These are phyloP conservation scores for Galaxea fascicularis DNA, from an alignment of 92 coral and sea anemone genomes.

Conservation along the genomic window DNA sequence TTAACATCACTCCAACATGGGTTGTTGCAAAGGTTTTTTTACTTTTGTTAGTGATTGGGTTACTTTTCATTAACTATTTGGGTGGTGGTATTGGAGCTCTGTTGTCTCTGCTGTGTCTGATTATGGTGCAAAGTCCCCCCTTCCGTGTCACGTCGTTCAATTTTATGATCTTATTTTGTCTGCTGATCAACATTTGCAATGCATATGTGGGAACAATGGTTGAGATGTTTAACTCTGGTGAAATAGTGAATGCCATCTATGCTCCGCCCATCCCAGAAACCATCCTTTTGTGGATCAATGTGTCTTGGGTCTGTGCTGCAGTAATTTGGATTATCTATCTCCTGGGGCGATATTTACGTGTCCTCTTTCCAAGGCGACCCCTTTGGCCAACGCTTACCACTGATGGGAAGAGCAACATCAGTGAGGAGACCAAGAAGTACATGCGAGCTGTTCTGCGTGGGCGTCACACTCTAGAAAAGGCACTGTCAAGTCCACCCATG, in stretches of 20 bases:
- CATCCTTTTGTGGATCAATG: conserved; percentile 75
- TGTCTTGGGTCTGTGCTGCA: conserved; percentile 68
- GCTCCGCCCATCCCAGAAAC: conserved; percentile 87
- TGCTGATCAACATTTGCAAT: conserved; percentile 83
- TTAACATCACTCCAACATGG: conserved; percentile 76
- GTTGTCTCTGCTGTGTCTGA: conserved; percentile 81
- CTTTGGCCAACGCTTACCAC: conserved; percentile 95
- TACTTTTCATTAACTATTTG: conserved; percentile 72
- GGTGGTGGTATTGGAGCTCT: conserved; percentile 94
- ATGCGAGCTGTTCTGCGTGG: conserved; percentile 97
- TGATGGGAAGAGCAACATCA: conserved; percentile 88
- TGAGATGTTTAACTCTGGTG: conserved; percentile 74
- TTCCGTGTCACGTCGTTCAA: conserved; percentile 91
- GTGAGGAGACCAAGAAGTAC: conserved; percentile 86
- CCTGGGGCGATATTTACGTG: conserved; percentile 77
- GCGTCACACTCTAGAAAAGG: conserved; percentile 94
- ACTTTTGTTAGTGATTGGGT: conserved; percentile 83
- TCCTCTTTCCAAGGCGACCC: conserved; percentile 69
- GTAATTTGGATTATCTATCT: conserved; percentile 81
- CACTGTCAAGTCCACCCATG: conserved; percentile 91
- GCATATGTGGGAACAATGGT: conserved; percentile 84
- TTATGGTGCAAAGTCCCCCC: conserved; percentile 86
- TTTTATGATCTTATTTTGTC: conserved; percentile 87
- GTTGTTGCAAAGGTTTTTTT: conserved; percentile 80
- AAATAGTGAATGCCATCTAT: conserved; percentile 77